Evolutionary conservation across 2,797 vertebrate species (phyloP), one percentile per base, ranked within the genome.

Genomic region (Pygocentrus nattereri): DNA sequence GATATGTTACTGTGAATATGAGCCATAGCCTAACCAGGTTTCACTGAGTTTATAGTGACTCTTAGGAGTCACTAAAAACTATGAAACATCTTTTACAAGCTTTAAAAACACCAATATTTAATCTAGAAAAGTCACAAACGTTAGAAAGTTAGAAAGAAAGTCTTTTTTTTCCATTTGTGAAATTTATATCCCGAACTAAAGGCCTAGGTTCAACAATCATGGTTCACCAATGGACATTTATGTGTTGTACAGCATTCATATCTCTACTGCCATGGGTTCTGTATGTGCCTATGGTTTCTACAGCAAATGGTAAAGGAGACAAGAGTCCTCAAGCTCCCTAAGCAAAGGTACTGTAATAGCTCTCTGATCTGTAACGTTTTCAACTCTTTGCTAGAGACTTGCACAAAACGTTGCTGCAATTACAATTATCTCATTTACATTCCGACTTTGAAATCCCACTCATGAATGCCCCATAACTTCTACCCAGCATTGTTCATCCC

Each of bases 401-500:
- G 16, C 23, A 23, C 38, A 59, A 47, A 62, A 72, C 23, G 38
- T 47, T 30, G 7, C 52, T 12, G 19, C 19, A 7, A 38, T 65
- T 64, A 30, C 23, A 30, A 52, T 31, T 4, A 52, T 52, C 68
- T 19, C 68, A 52, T 34, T 41, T 6, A 18, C 49, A 44, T 44
- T 50, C 56, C 19, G 71, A 64, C 71, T 56, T 58, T 65, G 50
- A 80, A 67, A 74, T 58, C 19, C 70, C 38, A 31, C 27, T 72
- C 27, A 34, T n/a, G 50, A 74, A 58, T 34, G 31, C 38, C 59
- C 69, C 11, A 10, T 71, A 81, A 56, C 44, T 71, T 62, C 62
- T 41, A 10, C 27, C 4, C 47, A 76, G 65, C 65, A 76, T 76
- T 70, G 73, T 76, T 81, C 64, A 61, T 64, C 72, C 65, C 73